Base-by-base conservation (phyloP, 2,797 vertebrate genomes). In the Pangasius sanitwongsei region DNA sequence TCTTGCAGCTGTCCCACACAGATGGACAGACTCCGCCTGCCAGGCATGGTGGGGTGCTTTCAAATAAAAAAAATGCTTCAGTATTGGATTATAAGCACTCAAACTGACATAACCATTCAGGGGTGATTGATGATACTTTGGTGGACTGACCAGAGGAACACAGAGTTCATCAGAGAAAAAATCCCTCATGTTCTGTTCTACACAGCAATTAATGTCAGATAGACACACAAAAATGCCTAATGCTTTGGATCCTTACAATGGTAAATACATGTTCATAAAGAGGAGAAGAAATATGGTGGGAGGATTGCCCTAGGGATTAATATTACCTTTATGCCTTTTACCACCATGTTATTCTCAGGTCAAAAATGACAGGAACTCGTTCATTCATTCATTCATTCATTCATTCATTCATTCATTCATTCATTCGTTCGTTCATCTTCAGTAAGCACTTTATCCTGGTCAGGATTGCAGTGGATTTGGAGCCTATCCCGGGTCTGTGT, bases 1-100 rank as follows among this genome's bases (percentile, higher is more conserved):
- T 61, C 69, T 85, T 72, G 69, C 89, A 90, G 86, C 89, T 91
- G 87, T 90, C 86, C 65, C 48, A 77, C 85, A 90, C 91, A 92
- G 90, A 90, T 85, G 89, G 91, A 85, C 90, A 90, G n/a, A 74
- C 50, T 75, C 67, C 83, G 87, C n/a, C 48, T 77, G 85, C 85
- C 80, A 84, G 74, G 70, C 81, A 80, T 1, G 34, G 69, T 63
- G 74, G 86, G 86, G 75, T 44, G 85, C 77, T 85, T 77, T 83
- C 69, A 86, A 70, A 89, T 87, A 41, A 44, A 44, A 70, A 77
- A 85, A 80, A 77, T 86, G 86, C 86, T 83, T 82, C 55, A 75
- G 11, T 86, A 74, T 86, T 86, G 48, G 83, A 85, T 85, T 86
- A 59, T 59, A 75, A 74, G 37, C 25, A 74, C 86, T 80, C 31